Evolutionary conservation across 2,113 vertebrate species (phyloP), one percentile per base, ranked within the genome.

Genomic region (Labrus mixtus): DNA sequence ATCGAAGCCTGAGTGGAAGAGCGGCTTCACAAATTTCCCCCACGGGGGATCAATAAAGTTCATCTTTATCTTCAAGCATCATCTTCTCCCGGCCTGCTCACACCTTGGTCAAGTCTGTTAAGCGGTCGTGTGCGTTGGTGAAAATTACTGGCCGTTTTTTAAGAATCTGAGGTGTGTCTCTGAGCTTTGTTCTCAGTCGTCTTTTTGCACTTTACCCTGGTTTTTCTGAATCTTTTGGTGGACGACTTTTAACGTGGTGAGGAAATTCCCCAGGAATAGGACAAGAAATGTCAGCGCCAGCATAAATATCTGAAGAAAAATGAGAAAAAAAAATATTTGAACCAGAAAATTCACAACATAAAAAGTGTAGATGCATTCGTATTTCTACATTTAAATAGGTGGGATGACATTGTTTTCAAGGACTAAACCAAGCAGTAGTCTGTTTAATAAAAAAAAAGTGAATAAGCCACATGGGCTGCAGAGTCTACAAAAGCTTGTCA

Each of bases 201-300:
- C 93, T 90, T 96, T 97, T 58, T 89, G 80, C 63, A 90, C 73
- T 57, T 92, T 95, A 78, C 84, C 90, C 85, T 94, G 93, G 89
- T 97, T 98, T 85, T 97, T 96, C 92, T 97, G 97, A 63, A 99
- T 63, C 72, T 99, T 99, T 68, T 98, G 88, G 80, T 95, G 96
- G 73, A 99, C 97, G 6, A 99, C 98, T 90, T 97, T 98, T 60
- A 99, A 83, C 0, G 98, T 99, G 25, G 97, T 99, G 84, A 99
- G 96, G 76, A 98, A 98, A 57, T 99, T 99, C 59, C 98, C 98
- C 0, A 99, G 93, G 92, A 99, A 99, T n/a, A 99, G 95, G 73
- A 99, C 69, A 10, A 99, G 95, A 91, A 99, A 99, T 0, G 97
- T 97, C 87, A 98, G 92, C 0, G 95, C 97, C 93, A 98, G 77